A percentile compares a stretch with the other conserved stretches of the same genome.
These are phyloP conservation scores for Malaclemys terrapin DNA, from an alignment of 2,113 vertebrate species.

Conservation along the genomic window DNA sequence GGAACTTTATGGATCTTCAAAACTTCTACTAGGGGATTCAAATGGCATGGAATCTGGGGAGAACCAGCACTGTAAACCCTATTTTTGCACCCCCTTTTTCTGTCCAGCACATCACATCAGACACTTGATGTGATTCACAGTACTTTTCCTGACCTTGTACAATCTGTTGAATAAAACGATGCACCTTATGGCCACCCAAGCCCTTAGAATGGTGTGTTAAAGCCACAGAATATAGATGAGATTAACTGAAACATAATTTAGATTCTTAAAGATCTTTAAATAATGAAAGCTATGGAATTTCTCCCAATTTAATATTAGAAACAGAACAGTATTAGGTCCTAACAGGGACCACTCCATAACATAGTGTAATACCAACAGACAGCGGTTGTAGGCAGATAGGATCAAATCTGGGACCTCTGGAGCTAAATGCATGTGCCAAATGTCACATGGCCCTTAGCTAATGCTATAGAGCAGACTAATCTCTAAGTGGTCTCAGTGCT, in stretches of 20 bases:
- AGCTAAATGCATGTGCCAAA: too few relatives aligned
- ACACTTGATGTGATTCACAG: neutral
- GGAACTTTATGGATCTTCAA: neutral
- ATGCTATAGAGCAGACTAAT: too few relatives aligned
- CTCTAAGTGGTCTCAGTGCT: too few relatives aligned
- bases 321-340: neutral
- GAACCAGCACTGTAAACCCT: neutral
- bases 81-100: neutral
- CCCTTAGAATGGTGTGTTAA: neutral
- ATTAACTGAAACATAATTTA: neutral
- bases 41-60: neutral
- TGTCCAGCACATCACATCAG: neutral
- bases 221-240: neutral
- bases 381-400: too few relatives aligned
- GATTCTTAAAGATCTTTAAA: conserved; percentile 18
- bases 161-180: neutral
- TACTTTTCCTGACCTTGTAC: neutral
- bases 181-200: fast-evolving
- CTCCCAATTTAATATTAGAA: conserved; percentile 9
- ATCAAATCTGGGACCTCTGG: too few relatives aligned
- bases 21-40: neutral
- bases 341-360: neutral
- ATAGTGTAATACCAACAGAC: neutral
- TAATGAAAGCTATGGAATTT: conserved; percentile 31
- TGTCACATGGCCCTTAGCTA: too few relatives aligned